Evolutionary conservation across 2,888 invertebrate genomes (phyloP), one percentile per base, ranked within the genome.

Genomic region (Drosophila affinis): DNA sequence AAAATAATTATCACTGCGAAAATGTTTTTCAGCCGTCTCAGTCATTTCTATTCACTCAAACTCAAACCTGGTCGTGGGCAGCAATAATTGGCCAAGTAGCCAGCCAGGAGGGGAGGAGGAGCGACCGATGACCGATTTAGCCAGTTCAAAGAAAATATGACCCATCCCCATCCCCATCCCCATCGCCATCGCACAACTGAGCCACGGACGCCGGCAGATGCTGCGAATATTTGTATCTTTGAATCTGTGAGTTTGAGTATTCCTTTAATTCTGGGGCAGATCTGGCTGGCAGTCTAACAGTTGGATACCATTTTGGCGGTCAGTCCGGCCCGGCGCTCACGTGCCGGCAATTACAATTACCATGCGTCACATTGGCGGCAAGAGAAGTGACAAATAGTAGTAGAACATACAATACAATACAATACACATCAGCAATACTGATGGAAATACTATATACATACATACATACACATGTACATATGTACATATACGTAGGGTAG

Each of bases 1-100:
- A 74, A 74, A 62, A 64, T 75, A 69, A 75, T 68, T 69, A 75
- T 68, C 62, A 67, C 67, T 67, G 49, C 51, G 55, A 39, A 53
- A 34, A 18, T 18, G 46, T 52, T 34, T 32, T 34, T 54, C 45
- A 53, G 39, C 12, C 12, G 34, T 27, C 6, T 27, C 27, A 27
- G 27, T 12, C 12, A 12, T 34, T 34, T 34, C 34, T 12, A 14
- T 14, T 34, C 10, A 14, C 34, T 34, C 12, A 34, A 34, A 14
- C 34, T 34, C 12, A 34, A 34, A 34, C 34, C 34, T 34, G 34
- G 34, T 34, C 34, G 34, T 34, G 12, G 34, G 34, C 34, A 34
- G 34, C 24, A 29, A 9, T 34, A 34, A 34, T 34, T 34, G 10
- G 12, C 18, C 18, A 34, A 39, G 12, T 12, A 53, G 18, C 29